A percentile compares a stretch with the other conserved stretches of the same genome.
Conservation (phyloP, 2,797 vertebrate species). For the Hydrocynus forskahlii region DNA sequence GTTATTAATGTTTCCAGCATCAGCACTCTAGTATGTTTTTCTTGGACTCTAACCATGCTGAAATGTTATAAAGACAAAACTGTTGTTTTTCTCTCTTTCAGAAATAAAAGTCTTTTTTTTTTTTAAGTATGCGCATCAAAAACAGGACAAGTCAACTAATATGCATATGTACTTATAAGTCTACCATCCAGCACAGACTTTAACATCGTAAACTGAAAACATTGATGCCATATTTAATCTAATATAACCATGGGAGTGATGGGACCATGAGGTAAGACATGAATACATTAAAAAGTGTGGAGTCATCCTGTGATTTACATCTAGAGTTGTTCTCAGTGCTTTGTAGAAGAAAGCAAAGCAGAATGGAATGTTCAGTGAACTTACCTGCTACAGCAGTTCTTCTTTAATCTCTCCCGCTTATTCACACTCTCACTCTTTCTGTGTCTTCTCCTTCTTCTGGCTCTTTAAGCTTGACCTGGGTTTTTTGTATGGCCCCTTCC, state of each 20-base stretch:
- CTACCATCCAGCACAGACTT: not conserved
- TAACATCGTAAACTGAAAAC: not conserved
- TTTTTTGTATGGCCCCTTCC: slow-evolving; percentile 2
- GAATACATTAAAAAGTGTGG: not conserved
- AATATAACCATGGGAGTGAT: not conserved
- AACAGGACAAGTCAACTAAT: too few species aligned
- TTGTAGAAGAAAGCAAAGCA: not conserved
- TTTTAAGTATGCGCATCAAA: too few species aligned
- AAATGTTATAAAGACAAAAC: too few species aligned
- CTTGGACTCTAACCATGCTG: too few species aligned
- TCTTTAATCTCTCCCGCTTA: not conserved
- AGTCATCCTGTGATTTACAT: not conserved
- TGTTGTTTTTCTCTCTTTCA: too few species aligned
- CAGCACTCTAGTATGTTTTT: too few species aligned
- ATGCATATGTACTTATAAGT: too few species aligned
- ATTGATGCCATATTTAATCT: not conserved
- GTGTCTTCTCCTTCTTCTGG: not conserved
- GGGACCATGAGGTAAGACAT: not conserved
- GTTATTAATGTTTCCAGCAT: too few species aligned
- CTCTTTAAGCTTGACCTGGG: not conserved
- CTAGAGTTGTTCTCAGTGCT: not conserved
- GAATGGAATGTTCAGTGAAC: not conserved
- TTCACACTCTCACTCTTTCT: not conserved
- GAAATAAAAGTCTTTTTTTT: too few species aligned
- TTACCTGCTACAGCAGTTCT: not conserved